phyloP scores from a whole-genome alignment of 2,888 invertebrate species.

The Yponomeuta plumbellus region DNA sequence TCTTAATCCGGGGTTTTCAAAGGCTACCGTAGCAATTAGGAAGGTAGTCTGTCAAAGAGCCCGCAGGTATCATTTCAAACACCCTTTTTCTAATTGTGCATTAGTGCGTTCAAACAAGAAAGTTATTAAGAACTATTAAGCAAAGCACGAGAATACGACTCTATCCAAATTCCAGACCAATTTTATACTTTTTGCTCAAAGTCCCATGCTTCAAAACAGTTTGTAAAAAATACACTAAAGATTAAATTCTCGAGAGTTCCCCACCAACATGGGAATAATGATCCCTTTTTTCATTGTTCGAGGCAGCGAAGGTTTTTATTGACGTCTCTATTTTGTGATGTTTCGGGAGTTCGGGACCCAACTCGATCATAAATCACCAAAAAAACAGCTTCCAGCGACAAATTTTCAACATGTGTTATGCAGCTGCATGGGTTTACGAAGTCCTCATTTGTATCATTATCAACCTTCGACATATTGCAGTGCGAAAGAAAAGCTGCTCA shows the following conservation, averaged over 20 bases:
- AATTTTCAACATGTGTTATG: constrained; percentile 61
- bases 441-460: constrained; percentile 29
- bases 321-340: constrained; percentile 23
- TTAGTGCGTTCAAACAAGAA: constrained; percentile 41
- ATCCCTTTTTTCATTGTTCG: not conserved
- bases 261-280: not conserved
- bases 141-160: constrained; percentile 11
- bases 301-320: not conserved
- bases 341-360: constrained; percentile 10
- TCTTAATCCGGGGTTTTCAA: constrained; percentile 7
- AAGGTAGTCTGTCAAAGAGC: constrained; percentile 34
- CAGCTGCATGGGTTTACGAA: constrained; percentile 52
- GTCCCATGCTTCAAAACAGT: not conserved
- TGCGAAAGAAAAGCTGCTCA: not conserved
- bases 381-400: constrained; percentile 54
- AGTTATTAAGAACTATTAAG: constrained; percentile 38
- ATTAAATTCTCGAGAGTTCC: not conserved
- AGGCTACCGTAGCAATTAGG: constrained; percentile 34
- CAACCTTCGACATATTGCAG: constrained; percentile 21
- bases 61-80: constrained; percentile 42
- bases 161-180: not conserved
- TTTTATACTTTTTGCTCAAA: constrained; percentile 7
- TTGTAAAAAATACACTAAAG: not conserved
- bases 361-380: constrained; percentile 54
- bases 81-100: constrained; percentile 40